phyloP scores from a whole-genome alignment of 2,113 vertebrate genomes.

The Pelvicachromis taeniatus region DNA sequence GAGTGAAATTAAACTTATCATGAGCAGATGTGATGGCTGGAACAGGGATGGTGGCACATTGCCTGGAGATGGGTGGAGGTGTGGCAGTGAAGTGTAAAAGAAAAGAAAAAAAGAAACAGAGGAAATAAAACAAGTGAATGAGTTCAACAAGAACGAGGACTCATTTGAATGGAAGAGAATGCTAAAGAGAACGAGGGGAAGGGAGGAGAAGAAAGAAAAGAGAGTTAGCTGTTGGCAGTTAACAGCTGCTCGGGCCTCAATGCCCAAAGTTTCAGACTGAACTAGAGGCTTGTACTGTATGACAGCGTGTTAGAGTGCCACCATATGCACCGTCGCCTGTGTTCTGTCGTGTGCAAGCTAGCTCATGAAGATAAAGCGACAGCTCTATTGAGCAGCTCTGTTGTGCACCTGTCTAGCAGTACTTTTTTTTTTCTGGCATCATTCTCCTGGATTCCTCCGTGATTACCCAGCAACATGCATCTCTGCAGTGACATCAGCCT shows the following conservation, averaged over 20 bases:
- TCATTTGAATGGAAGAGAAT: constrained; percentile 6
- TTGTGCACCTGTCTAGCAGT: constrained; percentile 60
- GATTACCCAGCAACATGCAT: constrained; percentile 51
- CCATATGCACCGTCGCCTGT: neutral
- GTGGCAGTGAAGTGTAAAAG: neutral
- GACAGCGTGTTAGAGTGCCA: constrained; percentile 4
- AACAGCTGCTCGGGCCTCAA: constrained; percentile 17
- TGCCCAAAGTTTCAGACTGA: neutral
- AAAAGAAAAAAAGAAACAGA: neutral
- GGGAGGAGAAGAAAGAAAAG: neutral
- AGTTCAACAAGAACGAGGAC: constrained; percentile 7
- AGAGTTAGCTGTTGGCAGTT: constrained; percentile 12
- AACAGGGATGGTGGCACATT: neutral
- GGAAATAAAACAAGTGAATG: neutral
- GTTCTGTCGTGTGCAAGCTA: constrained; percentile 1
- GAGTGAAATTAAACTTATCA: constrained; percentile 42
- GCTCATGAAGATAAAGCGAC: constrained; percentile 21
- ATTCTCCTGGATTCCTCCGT: constrained; percentile 39
- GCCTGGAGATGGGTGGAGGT: constrained; percentile 28
- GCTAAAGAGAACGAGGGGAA: neutral
- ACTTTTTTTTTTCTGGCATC: constrained; percentile 18
- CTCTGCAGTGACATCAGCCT: constrained; percentile 45
- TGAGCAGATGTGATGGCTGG: constrained; percentile 36
- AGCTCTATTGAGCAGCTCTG: constrained; percentile 34
- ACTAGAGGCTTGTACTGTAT: neutral